phyloP scores from a whole-genome alignment of 2,888 invertebrate species.

The Rambutsinella grinnellia region DNA sequence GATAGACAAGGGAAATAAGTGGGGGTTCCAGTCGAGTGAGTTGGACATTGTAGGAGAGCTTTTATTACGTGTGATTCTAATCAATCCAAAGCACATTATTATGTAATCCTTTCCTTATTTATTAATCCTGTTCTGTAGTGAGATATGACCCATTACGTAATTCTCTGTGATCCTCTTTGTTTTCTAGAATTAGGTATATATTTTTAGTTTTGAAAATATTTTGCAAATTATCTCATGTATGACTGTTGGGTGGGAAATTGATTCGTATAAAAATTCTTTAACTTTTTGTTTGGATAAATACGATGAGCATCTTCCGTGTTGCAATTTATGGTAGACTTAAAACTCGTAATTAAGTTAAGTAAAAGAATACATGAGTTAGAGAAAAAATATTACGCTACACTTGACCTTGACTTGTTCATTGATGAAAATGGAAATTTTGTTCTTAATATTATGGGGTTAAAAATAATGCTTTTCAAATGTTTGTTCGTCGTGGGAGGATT shows the following conservation, averaged over 20 bases:
- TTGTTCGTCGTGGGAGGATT: no score
- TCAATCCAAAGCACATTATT: background rate
- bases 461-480: no score
- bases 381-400: background rate
- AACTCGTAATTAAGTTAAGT: no score
- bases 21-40: background rate
- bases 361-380: no score
- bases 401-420: background rate
- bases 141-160: no score
- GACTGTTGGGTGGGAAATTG: background rate
- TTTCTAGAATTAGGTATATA: no score
- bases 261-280: background rate
- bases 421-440: background rate
- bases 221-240: no score
- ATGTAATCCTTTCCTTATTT: background rate
- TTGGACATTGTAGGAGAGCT: background rate
- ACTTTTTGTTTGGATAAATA: background rate
- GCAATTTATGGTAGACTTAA: conserved; percentile 6
- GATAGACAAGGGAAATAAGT: no score
- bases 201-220: no score
- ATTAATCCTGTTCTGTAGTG: background rate
- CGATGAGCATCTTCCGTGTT: conserved; percentile 51
- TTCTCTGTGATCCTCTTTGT: no score
- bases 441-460: no score
- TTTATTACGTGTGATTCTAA: background rate